A percentile compares a stretch with the other conserved stretches of the same genome.
Evolutionary conservation across 2,797 vertebrate species (phyloP).

Genomic region (Catamblyrhynchus diadema): DNA sequence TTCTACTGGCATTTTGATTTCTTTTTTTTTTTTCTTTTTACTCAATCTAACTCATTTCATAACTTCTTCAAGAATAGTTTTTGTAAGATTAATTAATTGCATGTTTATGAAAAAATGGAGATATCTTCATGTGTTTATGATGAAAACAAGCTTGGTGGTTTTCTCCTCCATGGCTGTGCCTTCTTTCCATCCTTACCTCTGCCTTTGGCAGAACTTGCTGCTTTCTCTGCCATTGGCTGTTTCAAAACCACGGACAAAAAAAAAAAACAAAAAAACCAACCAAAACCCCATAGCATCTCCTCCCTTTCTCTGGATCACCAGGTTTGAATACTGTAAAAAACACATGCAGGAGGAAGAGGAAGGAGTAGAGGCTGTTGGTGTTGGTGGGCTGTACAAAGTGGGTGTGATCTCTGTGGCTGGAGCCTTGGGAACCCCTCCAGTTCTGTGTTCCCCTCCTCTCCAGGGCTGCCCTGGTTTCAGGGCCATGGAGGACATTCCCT

Average conservation of each 20-base stretch:
- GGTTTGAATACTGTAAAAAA: not conserved
- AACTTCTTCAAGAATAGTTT: not conserved
- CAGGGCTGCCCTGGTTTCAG: not conserved
- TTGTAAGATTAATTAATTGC: not conserved
- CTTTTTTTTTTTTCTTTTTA: not conserved
- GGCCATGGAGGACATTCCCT: not conserved
- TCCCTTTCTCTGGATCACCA: not conserved
- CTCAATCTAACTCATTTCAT: not conserved
- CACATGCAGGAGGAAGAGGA: accelerated
- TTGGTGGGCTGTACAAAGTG: accelerated
- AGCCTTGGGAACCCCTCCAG: accelerated
- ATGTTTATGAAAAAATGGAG: not conserved
- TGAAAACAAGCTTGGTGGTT: not conserved
- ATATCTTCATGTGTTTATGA: not conserved
- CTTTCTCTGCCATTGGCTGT: not conserved
- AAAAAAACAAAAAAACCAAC: no score
- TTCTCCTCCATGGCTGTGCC: accelerated
- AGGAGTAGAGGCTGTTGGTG: not conserved
- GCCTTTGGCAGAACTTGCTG: not conserved
- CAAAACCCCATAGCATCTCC: accelerated
- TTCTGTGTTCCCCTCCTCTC: not conserved
- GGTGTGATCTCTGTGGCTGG: not conserved
- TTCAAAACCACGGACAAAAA: not conserved
- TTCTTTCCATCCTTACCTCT: not conserved
- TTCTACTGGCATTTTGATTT: not conserved